phyloP scores from a whole-genome alignment of 2,888 invertebrate species.

The Epistrophe eligans region DNA sequence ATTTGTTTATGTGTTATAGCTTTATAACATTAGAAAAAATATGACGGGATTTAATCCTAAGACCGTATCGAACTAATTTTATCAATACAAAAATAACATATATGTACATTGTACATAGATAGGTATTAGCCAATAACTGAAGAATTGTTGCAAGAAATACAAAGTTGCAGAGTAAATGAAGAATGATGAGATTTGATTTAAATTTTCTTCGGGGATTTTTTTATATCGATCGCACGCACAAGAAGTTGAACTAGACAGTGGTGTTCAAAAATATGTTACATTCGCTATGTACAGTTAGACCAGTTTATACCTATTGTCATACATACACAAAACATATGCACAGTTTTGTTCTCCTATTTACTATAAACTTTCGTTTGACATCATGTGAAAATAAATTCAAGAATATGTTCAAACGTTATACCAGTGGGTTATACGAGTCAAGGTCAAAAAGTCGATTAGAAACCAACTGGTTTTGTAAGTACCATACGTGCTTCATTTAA shows the following conservation, averaged over 20 bases:
- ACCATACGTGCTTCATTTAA: too few species aligned
- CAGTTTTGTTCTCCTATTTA: background rate
- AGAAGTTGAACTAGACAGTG: too few species aligned
- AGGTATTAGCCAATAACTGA: too few species aligned
- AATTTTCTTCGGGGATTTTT: background rate
- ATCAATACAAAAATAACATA: background rate
- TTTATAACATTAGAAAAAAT: constrained; percentile 40
- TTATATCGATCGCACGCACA: background rate
- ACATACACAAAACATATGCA: background rate
- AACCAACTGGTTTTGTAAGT: too few species aligned
- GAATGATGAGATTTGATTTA: background rate
- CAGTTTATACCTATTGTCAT: background rate
- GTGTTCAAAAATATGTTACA: too few species aligned
- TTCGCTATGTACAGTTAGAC: background rate
- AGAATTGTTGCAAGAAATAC: background rate
- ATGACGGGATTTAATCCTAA: constrained; percentile 42
- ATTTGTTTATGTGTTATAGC: constrained; percentile 25
- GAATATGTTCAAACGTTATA: too few species aligned
- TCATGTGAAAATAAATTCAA: too few species aligned
- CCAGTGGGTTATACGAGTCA: too few species aligned
- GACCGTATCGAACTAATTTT: constrained; percentile 38
- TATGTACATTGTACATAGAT: too few species aligned
- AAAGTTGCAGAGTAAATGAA: background rate
- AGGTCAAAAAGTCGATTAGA: too few species aligned
- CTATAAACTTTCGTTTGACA: too few species aligned